Conservation (phyloP, 2,797 vertebrate species). For the Carcharodon carcharias region DNA sequence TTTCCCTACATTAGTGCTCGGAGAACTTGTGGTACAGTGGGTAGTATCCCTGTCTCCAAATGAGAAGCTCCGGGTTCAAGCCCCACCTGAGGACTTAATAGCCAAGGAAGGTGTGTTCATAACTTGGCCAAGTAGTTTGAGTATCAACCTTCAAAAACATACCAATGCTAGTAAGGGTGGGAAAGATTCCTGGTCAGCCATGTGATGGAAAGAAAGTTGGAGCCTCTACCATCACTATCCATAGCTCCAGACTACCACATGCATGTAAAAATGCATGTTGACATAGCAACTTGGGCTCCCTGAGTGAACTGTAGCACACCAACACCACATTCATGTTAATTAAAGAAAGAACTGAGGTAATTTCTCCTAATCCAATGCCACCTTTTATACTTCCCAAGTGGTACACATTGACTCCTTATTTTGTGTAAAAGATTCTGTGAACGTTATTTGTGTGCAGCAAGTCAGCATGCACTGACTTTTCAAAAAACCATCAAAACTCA, state of each 20-base stretch:
- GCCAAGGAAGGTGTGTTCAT: not conserved
- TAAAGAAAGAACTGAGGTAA: not conserved
- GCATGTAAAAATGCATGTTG: not conserved
- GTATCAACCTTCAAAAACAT: not conserved
- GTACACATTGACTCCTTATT: not conserved
- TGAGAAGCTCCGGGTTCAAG: no score
- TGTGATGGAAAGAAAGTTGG: not conserved
- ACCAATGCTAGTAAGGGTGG: not conserved
- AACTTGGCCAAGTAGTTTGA: not conserved
- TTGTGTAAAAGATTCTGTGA: not conserved
- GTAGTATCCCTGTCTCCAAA: no score
- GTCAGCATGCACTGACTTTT: not conserved
- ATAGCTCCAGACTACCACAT: not conserved
- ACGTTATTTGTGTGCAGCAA: not conserved
- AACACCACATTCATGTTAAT: not conserved
- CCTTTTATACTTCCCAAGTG: not conserved
- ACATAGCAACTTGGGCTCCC: not conserved
- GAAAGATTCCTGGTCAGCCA: not conserved
- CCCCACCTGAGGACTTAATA: not conserved
- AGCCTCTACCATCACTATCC: not conserved
- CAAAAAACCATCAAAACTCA: not conserved
- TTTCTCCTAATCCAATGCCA: not conserved
- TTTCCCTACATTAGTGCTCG: not conserved
- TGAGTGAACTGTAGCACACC: not conserved
- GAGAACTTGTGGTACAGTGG: no score